Evolutionary conservation across 2,888 invertebrate genomes (phyloP), one percentile per base, ranked within the genome.

Genomic region (Parnassius mnemosyne): DNA sequence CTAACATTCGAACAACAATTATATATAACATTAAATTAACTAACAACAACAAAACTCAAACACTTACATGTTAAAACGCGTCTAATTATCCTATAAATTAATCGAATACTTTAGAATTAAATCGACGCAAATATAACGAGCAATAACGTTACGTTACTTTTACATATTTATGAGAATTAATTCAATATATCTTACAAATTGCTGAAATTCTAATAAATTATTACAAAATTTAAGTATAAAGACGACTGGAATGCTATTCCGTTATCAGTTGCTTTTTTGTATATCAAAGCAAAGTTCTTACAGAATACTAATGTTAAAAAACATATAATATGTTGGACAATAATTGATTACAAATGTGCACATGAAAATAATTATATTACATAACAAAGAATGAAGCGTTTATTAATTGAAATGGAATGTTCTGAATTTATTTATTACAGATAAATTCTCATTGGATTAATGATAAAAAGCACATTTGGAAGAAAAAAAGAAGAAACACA

Each of bases 231-330:
- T 34, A 10, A 25, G 12, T 46, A 16, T 49, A 41, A 53, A 46
- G 54, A 63, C 53, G 50, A 63, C 46, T 63, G 62, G 62, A 63
- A 63, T 63, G 62, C 62, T 43, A n/a, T 43, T 43, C 10, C 11
- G 43, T 11, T 43, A 43, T 10, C 9, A 10, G 10, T 11, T 43
- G 11, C 43, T 43, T 43, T 43, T 43, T 7, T 10, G 11, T 10
- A 43, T 43, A 10, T 43, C 10, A 11, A 43, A 43, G 43, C 11
- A 42, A 42, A 10, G 7, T 43, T 43, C 11, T 43, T 43, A 43
- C 43, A 43, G 10, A 43, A 43, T 10, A 11, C 43, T 10, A 43
- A 10, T 43, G 43, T 43, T 2, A 43, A 43, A 43, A 43, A 11
- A 43, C 10, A 43, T 0, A 43, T 11, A 43, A 43, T 43, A 43